Evolutionary conservation across 2,888 invertebrate species (phyloP).

Genomic region (Elaeidobius kamerunicus): DNA sequence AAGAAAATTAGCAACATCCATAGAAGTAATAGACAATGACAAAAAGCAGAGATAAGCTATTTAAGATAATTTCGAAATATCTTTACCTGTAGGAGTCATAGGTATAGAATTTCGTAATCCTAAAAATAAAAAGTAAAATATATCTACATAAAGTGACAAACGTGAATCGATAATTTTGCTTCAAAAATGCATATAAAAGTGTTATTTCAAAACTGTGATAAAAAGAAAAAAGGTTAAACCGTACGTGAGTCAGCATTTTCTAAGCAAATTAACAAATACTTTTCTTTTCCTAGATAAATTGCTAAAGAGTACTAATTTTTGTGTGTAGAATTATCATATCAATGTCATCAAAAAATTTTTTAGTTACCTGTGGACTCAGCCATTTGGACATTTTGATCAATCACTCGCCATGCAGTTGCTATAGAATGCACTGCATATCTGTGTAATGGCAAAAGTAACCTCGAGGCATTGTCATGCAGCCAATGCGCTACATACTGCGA

Average conservation of each 20-base stretch:
- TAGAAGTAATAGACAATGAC: too few relatives aligned
- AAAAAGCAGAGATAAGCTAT: too few relatives aligned
- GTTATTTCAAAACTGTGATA: not conserved
- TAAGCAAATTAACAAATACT: too few relatives aligned
- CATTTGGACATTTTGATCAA: slow-evolving; percentile 45
- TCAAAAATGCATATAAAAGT: not conserved
- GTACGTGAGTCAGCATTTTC: too few relatives aligned
- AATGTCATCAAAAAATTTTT: not conserved
- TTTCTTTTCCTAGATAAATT: too few relatives aligned
- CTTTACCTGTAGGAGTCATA: slow-evolving; percentile 19
- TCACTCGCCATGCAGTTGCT: slow-evolving; percentile 56
- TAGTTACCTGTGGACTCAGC: slow-evolving; percentile 44
- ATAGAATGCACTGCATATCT: slow-evolving; percentile 56
- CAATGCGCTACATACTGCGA: slow-evolving; percentile 77
- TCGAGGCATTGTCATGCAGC: slow-evolving; percentile 75
- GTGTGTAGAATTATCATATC: too few relatives aligned
- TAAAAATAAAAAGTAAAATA: slow-evolving; percentile 23
- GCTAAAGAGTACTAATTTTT: too few relatives aligned
- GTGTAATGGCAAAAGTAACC: slow-evolving; percentile 73
- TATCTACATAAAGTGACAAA: too few relatives aligned
- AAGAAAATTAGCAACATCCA: too few relatives aligned
- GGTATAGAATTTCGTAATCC: slow-evolving; percentile 11
- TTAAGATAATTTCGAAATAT: too few relatives aligned
- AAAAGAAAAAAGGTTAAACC: too few relatives aligned
- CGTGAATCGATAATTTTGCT: too few relatives aligned